Evolutionary conservation across 2,888 invertebrate genomes (phyloP), one percentile per base, ranked within the genome.

Genomic region (Serrognathus titanus): DNA sequence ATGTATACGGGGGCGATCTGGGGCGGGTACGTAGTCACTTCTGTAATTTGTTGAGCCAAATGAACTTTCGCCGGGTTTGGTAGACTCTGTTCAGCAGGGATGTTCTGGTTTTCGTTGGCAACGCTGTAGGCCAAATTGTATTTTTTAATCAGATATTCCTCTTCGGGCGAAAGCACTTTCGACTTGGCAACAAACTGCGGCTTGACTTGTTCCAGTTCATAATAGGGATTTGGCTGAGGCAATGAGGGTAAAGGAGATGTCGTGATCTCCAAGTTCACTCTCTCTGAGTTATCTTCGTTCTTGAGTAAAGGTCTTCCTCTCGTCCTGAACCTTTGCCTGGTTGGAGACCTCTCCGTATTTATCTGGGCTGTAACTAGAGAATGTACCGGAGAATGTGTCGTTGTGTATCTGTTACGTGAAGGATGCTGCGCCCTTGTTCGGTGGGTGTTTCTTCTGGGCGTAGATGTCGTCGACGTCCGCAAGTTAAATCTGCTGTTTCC

Each of bases 401-500:
- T 60, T 7, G 59, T 58, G 45, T 41, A 52, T 60, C 39, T 45
- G 52, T 6, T 63, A 59, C 49, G 54, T 60, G 31, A 55, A 51
- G 49, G 52, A 20, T 57, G 63, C 36, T 9, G 55, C 36, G 63
- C 60, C 52, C 63, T 61, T n/a, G 63, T 63, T 48, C 63, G 58
- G 55, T 51, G 60, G 13, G 59, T 55, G 7, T 62, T 63, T 53
- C 60, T 63, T 56, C 58, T 62, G 16, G 63, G 53, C 10, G 59
- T 38, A 20, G 58, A 51, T 37, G 55, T 55, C 31, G 58, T 55
- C 11, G 62, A 63, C 10, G 49, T 61, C 57, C 62, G 51, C 57
- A 61, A 48, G 54, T 62, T 46, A 53, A 59, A 57, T 62, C 83
- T 57, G 31, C 51, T 57, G 38, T 55, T 79, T 62, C 83, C 82